Base-by-base conservation (phyloP, 2,797 vertebrate species). In the Danio tinwini region DNA sequence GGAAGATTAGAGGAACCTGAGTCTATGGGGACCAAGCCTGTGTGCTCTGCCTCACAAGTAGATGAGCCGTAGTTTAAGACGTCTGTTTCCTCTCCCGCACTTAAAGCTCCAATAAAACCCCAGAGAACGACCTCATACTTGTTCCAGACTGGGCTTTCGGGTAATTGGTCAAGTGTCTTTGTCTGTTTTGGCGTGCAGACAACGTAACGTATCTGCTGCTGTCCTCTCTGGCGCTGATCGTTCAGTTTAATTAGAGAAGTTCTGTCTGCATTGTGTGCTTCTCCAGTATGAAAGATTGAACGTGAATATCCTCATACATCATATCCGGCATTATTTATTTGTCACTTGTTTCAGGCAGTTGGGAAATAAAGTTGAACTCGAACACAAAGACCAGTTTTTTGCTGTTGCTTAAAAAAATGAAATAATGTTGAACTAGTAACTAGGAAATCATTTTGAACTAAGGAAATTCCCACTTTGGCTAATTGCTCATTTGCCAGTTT, bases 1-100 rank as follows among this genome's bases (percentile, higher is more conserved):
- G 84, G 79, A 85, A 90, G 91, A 92, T 93, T 93, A 89, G 90
- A 91, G 85, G 90, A 78, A 89, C 88, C 82, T 84, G 81, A 85
- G 83, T 89, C 90, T 73, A 79, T 39, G 49, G 82, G 63, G 86
- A 88, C 78, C 87, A 82, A 84, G 85, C 40, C 84, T 89, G 81
- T 91, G 89, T 89, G 88, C 84, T 84, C 84, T 71, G 89, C 87
- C 81, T 93, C 79, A 87, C 87, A 90, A 87, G 88, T 89, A 87
- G 86, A 87, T 84, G 78, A 80, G 73, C 63, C 62, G 21, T 82
- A 69, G 78, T 88, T 88, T 76, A 80, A 80, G 81, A 80, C 0
- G 3, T 17, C 59, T 29, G 19, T 44, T 45, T 72, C 74, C 9
- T 21, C 40, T 53, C 39, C 8, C 21, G 17, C 19, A 37, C 69